Evolutionary conservation across 2,888 invertebrate species (phyloP), one percentile per base, ranked within the genome.

Genomic region (Adelognathus sp.): DNA sequence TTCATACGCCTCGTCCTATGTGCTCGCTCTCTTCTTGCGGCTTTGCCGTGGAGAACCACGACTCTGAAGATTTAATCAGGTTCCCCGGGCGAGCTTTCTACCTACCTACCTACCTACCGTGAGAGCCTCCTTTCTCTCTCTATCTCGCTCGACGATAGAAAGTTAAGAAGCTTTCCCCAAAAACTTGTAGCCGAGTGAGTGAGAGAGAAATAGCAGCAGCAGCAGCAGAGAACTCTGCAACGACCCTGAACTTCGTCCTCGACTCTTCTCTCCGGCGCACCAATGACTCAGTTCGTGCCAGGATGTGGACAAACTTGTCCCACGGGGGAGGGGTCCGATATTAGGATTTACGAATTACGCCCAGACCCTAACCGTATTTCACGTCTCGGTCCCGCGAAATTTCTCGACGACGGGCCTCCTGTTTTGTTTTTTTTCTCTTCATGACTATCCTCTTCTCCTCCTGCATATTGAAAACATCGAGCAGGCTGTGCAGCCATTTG

Each of bases 41-140:
- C 39, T 61, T 36, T 21, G n/a, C n/a, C n/a, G 46, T 36, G 39
- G 56, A 77, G 60, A 74, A 60, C 58, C 78, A 60, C 69, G 41
- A 46, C 54, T 60, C 61, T 29, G 44, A 60, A 71, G 76, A 71
- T 74, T 78, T 74, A 70, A 74, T 78, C 78, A 78, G 58, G 33
- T 60, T 64, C 44, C 18, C 60, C 46, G 52, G 18, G 58, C 64
- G 27, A 60, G 44, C 50, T 33, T 33, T 56, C 31, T 16, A 33
- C 41, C 60, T 52, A 46, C 33, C 58, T 27, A 60, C 27, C 64
- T 58, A 54, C 41, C 29, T 44, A 64, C 36, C 64, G 21, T n/a
- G n/a, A n/a, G 11, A n/a, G 5, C 46, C 11, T 21, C 21, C n/a
- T n/a, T n/a, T 61, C 24, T 46, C 7, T 29, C 5, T 46, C 58